These are phyloP conservation scores for Balaenoptera acutorostrata DNA, from an alignment of 2,113 vertebrate species.

Conservation along the genomic window DNA sequence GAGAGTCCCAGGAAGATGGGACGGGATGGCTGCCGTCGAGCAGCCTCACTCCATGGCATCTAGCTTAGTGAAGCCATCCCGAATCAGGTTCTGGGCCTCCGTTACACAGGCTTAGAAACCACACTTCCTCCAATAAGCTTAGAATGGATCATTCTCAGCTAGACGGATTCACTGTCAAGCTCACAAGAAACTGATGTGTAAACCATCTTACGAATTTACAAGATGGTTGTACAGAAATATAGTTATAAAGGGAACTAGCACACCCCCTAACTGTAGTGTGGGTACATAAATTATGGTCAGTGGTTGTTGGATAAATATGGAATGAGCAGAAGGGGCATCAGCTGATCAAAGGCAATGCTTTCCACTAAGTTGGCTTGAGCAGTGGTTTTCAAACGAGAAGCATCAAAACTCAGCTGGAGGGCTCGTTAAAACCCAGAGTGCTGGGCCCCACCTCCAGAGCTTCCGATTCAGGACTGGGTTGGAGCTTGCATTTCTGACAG, in stretches of 20 bases:
- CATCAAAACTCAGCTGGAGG: neutral
- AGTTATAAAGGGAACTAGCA: neutral
- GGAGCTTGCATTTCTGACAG: neutral
- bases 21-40: neutral
- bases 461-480: neutral
- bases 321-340: neutral
- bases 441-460: neutral
- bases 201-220: neutral
- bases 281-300: accelerated
- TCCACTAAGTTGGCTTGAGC: neutral
- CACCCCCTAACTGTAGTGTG: no score
- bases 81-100: neutral
- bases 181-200: neutral
- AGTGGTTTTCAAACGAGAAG: neutral
- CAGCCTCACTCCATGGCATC: neutral
- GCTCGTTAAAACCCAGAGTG: neutral
- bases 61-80: neutral
- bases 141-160: neutral
- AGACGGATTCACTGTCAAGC: neutral
- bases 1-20: neutral
- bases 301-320: neutral
- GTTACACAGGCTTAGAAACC: neutral
- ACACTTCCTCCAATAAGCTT: neutral
- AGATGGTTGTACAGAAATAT: neutral
- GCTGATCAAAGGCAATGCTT: neutral